Base-by-base conservation (phyloP, 92 coral and sea anemone genomes). In the Montipora capitata region DNA sequence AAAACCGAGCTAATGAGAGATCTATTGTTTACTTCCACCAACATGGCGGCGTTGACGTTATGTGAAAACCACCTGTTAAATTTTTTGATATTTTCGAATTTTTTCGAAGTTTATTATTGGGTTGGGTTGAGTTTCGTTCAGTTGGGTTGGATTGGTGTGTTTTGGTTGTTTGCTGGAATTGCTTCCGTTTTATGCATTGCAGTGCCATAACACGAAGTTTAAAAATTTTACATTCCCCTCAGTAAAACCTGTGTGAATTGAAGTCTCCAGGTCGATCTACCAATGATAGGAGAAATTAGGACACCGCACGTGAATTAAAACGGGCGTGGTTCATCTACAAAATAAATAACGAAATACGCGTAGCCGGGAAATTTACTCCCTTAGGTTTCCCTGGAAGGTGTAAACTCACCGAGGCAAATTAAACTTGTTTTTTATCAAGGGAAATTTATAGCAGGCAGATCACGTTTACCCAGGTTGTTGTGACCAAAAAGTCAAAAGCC, bases 91-190 rank as follows among this genome's bases (percentile, higher is more conserved):
- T 61, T 6, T 61, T 61, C 14, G 3, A 2, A 3, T 0, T 61
- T 13, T 13, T 61, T 61, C 20, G 17, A 61, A 61, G 66, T 61
- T 61, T 61, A 12, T 61, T n/a, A 61, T 61, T 16, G 66, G 66
- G 38, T 61, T 61, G 66, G 66, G 66, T 61, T 61, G 66, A 61
- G 66, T 61, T 61, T 61, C 7, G 66, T 13, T 61, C 66, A 61
- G 18, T 61, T 13, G 20, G 3, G 64, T 58, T 61, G 66, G 66
- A 17, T 61, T 61, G 4, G 18, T 61, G 1, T 54, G 61, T 7
- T 54, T 54, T 54, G 61, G 61, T 54, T 54, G 61, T 54, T 54
- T 0, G 1, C 3, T 54, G 61, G 61, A 7, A 54, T 54, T 54
- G 10, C 61, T 54, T 14, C 12, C 61, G 10, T 54, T 54, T 54